Percentiles rank a stretch among this genome's conserved stretches.
These are phyloP conservation scores for Sebastes taczanowskii DNA, from an alignment of 2,797 vertebrate species.

Conservation along the genomic window DNA sequence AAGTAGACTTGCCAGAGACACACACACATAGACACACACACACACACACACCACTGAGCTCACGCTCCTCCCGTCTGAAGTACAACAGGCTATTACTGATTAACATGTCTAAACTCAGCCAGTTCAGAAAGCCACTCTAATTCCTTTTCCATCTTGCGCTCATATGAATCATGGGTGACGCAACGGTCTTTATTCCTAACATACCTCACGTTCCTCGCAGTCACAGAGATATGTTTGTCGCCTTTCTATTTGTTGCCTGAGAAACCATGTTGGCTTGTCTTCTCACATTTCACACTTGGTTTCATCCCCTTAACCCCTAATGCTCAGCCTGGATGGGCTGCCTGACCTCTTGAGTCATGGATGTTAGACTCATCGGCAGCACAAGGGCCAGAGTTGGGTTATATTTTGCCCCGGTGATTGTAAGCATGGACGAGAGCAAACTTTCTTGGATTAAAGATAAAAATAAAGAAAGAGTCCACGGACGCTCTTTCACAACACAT, in stretches of 20 bases:
- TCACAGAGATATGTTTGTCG: conserved; percentile 72
- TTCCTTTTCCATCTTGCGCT: conserved; percentile 58
- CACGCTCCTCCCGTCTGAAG: conserved; percentile 67
- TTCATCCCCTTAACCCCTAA: conserved; percentile 80
- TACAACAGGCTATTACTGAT: conserved; percentile 79
- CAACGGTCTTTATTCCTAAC: conserved; percentile 54
- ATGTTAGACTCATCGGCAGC: conserved; percentile 70
- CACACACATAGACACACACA: conserved; percentile 5
- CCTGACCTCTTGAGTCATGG: conserved; percentile 77
- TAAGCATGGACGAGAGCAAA: conserved; percentile 22
- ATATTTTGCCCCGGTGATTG: conserved; percentile 40
- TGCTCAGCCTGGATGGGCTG: conserved; percentile 61
- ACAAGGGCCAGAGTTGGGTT: conserved; percentile 52
- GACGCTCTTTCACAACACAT: conserved; percentile 1
- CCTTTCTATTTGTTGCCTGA: conserved; percentile 80
- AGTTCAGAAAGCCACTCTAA: conserved; percentile 62
- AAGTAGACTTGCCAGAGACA: conserved; percentile 63
- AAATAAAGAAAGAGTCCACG: not conserved
- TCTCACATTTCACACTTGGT: conserved; percentile 84
- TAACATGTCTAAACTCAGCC: conserved; percentile 74
- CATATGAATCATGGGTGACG: conserved; percentile 50
- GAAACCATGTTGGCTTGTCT: conserved; percentile 82
- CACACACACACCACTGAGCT: not conserved
- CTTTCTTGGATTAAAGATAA: conserved; percentile 18
- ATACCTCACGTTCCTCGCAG: conserved; percentile 62